Percentiles rank a stretch among this genome's conserved stretches.
phyloP scores from a whole-genome alignment of 2,113 vertebrate species.

The Illadopsis cleaveri region DNA sequence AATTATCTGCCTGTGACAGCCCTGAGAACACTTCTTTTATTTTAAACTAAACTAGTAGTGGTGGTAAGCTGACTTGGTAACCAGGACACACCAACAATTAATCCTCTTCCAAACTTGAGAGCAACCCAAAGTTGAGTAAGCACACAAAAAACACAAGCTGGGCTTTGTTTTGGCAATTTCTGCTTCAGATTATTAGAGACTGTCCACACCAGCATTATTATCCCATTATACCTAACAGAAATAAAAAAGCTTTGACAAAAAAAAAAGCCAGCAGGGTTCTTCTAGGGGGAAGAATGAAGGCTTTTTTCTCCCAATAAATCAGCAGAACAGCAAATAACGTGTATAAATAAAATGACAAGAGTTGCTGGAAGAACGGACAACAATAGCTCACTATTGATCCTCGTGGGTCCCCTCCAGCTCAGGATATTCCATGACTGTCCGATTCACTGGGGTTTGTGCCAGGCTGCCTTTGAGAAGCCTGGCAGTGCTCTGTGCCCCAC shows the following conservation, averaged over 20 bases:
- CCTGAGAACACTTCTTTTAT: not conserved
- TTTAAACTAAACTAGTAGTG: not conserved
- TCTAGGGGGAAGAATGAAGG: not conserved
- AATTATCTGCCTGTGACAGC: not conserved
- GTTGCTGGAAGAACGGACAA: not conserved
- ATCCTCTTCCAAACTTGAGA: not conserved
- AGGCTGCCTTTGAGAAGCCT: not conserved
- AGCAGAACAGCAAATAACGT: not conserved
- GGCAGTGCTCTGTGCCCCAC: not conserved
- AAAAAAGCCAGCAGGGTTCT: not conserved
- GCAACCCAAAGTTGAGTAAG: not conserved
- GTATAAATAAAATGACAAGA: not conserved
- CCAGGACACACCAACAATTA: not conserved
- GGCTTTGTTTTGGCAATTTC: not conserved
- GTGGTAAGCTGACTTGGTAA: not conserved
- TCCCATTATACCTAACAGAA: not conserved
- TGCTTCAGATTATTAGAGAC: not conserved
- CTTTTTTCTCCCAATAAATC: not conserved
- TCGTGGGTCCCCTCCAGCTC: not conserved
- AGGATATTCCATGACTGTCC: not conserved
- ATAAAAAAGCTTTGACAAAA: not conserved
- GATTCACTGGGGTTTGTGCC: not conserved
- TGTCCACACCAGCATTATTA: not conserved
- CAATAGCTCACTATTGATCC: not conserved
- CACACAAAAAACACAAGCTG: not conserved